phyloP scores from a whole-genome alignment of 2,113 vertebrate species.

The Ammodramus savannarum region DNA sequence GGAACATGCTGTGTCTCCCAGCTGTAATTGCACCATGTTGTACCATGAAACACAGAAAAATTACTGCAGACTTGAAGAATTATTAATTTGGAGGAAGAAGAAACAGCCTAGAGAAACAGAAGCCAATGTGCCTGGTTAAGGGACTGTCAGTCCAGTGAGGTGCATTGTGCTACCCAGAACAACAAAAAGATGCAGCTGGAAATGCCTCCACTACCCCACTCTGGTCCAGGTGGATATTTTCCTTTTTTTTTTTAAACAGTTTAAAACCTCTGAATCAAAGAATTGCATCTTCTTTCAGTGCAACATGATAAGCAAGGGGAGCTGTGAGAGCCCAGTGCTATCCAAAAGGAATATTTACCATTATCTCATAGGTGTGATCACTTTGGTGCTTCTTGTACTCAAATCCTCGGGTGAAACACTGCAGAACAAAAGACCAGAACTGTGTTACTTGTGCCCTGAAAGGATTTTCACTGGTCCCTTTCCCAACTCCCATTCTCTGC shows the following conservation, averaged over 20 bases:
- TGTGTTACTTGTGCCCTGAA: background rate
- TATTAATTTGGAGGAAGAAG: background rate
- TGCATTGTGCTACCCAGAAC: background rate
- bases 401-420: slow-evolving; percentile 97
- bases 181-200: background rate
- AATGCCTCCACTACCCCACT: background rate
- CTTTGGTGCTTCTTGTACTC: slow-evolving; percentile 97
- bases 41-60: background rate
- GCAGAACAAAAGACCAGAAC: slow-evolving; percentile 49
- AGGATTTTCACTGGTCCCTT: background rate
- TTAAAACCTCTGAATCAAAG: background rate
- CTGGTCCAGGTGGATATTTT: background rate
- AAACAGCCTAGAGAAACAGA: background rate
- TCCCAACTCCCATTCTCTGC: background rate
- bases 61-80: background rate
- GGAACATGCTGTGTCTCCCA: background rate
- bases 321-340: background rate
- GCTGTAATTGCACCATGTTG: background rate
- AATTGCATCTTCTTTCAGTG: background rate
- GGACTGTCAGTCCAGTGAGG: background rate
- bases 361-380: slow-evolving; percentile 97
- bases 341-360: slow-evolving; percentile 79
- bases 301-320: background rate
- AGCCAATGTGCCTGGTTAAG: background rate
- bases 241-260: background rate